phyloP scores from a whole-genome alignment of 2,888 invertebrate species.

The Chorisops tibialis region DNA sequence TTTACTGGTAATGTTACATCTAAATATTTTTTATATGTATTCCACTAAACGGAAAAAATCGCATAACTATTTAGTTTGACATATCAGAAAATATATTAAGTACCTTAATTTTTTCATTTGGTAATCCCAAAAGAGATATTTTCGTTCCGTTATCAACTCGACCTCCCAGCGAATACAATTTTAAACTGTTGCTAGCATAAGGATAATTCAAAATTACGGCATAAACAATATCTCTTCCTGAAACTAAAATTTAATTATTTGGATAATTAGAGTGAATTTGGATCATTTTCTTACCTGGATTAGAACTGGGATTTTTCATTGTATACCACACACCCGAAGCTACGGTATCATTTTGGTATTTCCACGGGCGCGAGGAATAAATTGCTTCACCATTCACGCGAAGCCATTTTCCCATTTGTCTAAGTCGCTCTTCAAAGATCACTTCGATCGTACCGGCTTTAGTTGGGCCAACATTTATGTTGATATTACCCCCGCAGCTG shows the following conservation, averaged over 20 bases:
- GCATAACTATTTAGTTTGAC: neutral
- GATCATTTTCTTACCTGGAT: constrained; percentile 27
- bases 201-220: constrained; percentile 73
- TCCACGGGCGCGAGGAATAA: constrained; percentile 75
- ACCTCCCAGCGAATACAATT: constrained; percentile 52
- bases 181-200: constrained; percentile 53
- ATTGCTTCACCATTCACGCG: constrained; percentile 83
- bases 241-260: no score
- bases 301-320: constrained; percentile 42
- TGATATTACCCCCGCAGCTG: constrained; percentile 73
- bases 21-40: constrained; percentile 37
- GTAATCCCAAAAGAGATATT: constrained; percentile 57
- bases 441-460: constrained; percentile 82
- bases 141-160: constrained; percentile 41
- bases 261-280: no score
- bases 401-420: constrained; percentile 78
- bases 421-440: constrained; percentile 80
- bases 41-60: constrained; percentile 41
- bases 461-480: constrained; percentile 79
- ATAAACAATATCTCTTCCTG: constrained; percentile 55
- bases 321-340: constrained; percentile 74
- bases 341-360: constrained; percentile 73
- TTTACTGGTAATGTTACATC: constrained; percentile 47
- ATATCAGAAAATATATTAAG: neutral
- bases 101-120: constrained; percentile 42